A percentile compares a stretch with the other conserved stretches of the same genome.
Evolutionary conservation across 92 coral and sea anemone species (phyloP).

Genomic region (Palythoa grandis): DNA sequence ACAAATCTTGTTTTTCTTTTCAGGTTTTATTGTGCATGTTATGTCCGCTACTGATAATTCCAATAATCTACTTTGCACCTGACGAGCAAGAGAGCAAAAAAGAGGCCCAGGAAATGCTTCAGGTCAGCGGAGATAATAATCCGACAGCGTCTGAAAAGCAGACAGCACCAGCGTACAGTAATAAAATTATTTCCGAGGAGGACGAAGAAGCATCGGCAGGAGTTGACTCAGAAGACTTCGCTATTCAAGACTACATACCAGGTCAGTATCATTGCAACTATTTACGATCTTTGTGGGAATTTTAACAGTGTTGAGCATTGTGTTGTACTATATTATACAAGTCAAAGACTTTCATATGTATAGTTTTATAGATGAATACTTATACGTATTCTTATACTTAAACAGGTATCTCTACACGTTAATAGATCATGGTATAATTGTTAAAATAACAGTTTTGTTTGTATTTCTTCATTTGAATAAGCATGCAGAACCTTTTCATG

Average conservation of each 20-base stretch:
- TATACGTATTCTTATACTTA: too few species aligned
- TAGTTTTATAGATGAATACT: too few species aligned
- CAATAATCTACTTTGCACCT: conserved; percentile 87
- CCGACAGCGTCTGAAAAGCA: background rate
- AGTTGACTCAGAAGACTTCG: conserved; percentile 51
- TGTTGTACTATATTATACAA: too few species aligned
- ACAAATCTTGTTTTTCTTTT: background rate
- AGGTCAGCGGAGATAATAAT: background rate
- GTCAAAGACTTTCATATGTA: too few species aligned
- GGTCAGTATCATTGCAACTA: conserved; percentile 30
- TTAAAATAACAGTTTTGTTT: too few species aligned
- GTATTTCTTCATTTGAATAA: too few species aligned
- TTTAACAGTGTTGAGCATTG: too few species aligned
- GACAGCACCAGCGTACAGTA: conserved; percentile 33
- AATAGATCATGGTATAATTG: too few species aligned
- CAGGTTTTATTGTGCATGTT: conserved; percentile 79
- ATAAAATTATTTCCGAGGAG: conserved; percentile 10
- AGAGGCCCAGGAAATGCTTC: conserved; percentile 26
- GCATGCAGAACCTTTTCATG: too few species aligned
- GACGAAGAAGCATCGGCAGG: conserved; percentile 68
- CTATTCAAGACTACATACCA: conserved; percentile 72
- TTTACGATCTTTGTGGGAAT: background rate
- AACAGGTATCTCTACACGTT: too few species aligned
- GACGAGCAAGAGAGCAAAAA: conserved; percentile 68
- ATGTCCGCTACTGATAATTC: conserved; percentile 80